Percentiles rank a stretch among this genome's conserved stretches.
Conservation (phyloP, 2,113 vertebrate species). For the Nothocercus julius region DNA sequence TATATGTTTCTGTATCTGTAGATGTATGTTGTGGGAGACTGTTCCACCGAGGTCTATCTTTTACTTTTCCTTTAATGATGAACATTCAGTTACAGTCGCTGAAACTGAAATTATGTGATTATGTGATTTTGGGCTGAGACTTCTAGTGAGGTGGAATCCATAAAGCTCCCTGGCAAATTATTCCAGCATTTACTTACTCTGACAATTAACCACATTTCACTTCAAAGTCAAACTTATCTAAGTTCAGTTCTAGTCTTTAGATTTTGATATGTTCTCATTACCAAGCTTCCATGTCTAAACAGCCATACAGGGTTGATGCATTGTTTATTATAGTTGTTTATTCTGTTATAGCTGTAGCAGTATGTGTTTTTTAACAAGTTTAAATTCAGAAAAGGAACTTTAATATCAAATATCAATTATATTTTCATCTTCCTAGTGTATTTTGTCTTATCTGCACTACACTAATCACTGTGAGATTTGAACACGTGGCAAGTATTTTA, state of each 20-base stretch:
- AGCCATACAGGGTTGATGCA: neutral
- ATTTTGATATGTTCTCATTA: neutral
- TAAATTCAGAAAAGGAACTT: neutral
- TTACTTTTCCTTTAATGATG: neutral
- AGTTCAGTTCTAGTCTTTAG: neutral
- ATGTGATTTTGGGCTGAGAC: neutral
- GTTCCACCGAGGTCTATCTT: neutral
- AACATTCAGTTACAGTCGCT: neutral
- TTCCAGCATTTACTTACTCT: neutral
- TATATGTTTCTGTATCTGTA: neutral
- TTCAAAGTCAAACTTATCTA: neutral
- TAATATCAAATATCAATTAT: neutral
- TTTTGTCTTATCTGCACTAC: neutral
- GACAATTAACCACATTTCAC: neutral
- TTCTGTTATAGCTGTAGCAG: neutral
- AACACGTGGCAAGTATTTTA: neutral
- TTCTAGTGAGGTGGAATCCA: neutral
- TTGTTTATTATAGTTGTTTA: fast-evolving
- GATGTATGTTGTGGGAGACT: neutral
- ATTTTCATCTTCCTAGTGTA: neutral
- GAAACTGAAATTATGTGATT: neutral
- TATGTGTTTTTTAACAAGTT: neutral
- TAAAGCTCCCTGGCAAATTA: neutral
- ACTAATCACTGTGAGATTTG: neutral
- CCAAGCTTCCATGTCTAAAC: neutral